Conservation (phyloP, 2,797 vertebrate species). For the Enteromius radiatus region DNA sequence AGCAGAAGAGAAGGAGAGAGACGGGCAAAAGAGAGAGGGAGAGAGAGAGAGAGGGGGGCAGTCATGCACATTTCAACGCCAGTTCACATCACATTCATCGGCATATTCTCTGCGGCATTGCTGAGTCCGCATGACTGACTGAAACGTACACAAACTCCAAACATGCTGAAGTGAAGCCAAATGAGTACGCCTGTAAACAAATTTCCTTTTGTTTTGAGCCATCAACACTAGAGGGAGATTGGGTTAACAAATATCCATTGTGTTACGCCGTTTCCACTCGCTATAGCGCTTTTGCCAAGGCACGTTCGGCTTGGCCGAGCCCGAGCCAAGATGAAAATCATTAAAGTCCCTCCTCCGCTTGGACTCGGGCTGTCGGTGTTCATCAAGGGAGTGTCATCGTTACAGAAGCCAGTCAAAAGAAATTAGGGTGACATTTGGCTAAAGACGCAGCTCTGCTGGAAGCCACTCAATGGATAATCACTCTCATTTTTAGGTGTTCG, state of each 20-base stretch:
- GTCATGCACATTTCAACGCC: constrained; percentile 26
- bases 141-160: constrained; percentile 17
- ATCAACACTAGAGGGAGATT: constrained; percentile 33
- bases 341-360: constrained; percentile 40
- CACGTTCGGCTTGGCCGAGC: neutral
- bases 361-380: constrained; percentile 47
- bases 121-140: constrained; percentile 19
- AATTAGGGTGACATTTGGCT: constrained; percentile 57
- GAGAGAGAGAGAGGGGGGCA: constrained; percentile 14
- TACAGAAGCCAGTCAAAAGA: constrained; percentile 53
- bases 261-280: neutral
- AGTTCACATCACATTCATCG: constrained; percentile 14
- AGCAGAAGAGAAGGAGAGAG: neutral
- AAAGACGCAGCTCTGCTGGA: constrained; percentile 45
- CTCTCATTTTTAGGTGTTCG: constrained; percentile 30
- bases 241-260: constrained; percentile 15
- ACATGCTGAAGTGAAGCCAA: constrained; percentile 12
- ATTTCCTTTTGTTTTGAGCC: constrained; percentile 4
- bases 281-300: neutral
- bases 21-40: neutral
- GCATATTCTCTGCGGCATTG: constrained; percentile 3
- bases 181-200: neutral
- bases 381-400: constrained; percentile 51
- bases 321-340: constrained; percentile 56
- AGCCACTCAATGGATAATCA: constrained; percentile 46